Conservation (phyloP, 2,113 vertebrate genomes). For the Boulengeromyrus knoepffleri region DNA sequence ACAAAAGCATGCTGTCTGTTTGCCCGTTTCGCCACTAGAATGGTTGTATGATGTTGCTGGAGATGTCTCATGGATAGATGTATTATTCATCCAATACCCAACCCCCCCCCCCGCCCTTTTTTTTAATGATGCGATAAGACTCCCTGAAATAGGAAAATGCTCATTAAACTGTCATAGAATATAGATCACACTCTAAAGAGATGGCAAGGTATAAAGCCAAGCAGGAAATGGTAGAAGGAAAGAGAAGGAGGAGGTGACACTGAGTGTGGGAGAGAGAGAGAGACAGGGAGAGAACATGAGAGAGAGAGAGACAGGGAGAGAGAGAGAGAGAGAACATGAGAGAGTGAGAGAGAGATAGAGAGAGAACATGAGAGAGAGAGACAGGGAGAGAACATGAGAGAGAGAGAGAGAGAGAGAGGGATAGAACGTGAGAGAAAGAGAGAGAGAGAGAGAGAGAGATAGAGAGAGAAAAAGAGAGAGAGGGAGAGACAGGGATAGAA, state of each 20-base stretch:
- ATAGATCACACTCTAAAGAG: conserved; percentile 55
- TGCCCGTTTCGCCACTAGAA: conserved; percentile 28
- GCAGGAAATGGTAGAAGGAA: conserved; percentile 10
- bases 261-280: not conserved
- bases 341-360: too few relatives aligned
- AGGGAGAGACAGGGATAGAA: not conserved
- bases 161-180: conserved; percentile 57
- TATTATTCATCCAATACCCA: conserved; percentile 52
- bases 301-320: not conserved
- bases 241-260: not conserved
- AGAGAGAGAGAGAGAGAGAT: too few relatives aligned
- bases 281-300: too few relatives aligned
- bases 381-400: too few relatives aligned
- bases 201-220: conserved; percentile 28
- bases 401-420: too few relatives aligned
- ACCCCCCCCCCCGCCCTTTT: not conserved
- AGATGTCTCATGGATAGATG: conserved; percentile 49
- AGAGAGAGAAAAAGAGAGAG: too few relatives aligned
- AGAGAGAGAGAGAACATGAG: too few relatives aligned
- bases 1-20: conserved; percentile 48
- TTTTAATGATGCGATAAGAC: conserved; percentile 50
- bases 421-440: not conserved
- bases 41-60: conserved; percentile 37
- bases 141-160: conserved; percentile 47
- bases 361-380: too few relatives aligned